phyloP scores from a whole-genome alignment of 2,113 vertebrate genomes.

The Rostratula benghalensis region DNA sequence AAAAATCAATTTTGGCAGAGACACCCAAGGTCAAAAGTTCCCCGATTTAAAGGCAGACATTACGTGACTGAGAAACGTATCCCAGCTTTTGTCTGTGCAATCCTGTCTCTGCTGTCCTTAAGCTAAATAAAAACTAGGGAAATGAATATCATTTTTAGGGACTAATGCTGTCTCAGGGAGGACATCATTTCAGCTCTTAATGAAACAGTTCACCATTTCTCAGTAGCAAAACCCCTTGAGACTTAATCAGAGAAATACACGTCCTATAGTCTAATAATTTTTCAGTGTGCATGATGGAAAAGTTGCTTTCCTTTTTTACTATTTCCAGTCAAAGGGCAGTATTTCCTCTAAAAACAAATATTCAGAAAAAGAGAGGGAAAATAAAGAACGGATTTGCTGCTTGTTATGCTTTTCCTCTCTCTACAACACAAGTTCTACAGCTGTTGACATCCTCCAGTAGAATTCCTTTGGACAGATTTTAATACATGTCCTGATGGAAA shows the following conservation, averaged over 20 bases:
- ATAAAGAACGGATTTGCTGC: background rate
- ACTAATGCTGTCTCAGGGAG: background rate
- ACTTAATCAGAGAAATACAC: background rate
- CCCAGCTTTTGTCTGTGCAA: background rate
- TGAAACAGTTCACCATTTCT: background rate
- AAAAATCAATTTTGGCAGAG: slow-evolving; percentile 23
- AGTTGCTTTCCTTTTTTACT: background rate
- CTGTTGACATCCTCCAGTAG: background rate
- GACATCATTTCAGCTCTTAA: background rate
- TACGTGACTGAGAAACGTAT: background rate
- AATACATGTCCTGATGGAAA: background rate
- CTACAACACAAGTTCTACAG: background rate
- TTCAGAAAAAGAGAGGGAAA: background rate
- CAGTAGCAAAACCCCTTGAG: background rate
- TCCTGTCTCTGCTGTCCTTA: background rate
- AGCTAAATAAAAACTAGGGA: background rate
- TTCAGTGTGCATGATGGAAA: background rate
- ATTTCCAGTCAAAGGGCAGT: background rate
- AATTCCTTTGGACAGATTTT: background rate
- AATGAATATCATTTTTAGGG: background rate
- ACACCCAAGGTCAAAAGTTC: background rate
- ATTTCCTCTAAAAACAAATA: background rate
- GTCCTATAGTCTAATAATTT: background rate
- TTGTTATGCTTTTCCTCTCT: background rate
- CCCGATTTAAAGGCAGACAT: background rate